Percentiles rank a stretch among this genome's conserved stretches.
Evolutionary conservation across 53 echinoderm and acorn worm species (phyloP).

Genomic region (Henricia sp.): DNA sequence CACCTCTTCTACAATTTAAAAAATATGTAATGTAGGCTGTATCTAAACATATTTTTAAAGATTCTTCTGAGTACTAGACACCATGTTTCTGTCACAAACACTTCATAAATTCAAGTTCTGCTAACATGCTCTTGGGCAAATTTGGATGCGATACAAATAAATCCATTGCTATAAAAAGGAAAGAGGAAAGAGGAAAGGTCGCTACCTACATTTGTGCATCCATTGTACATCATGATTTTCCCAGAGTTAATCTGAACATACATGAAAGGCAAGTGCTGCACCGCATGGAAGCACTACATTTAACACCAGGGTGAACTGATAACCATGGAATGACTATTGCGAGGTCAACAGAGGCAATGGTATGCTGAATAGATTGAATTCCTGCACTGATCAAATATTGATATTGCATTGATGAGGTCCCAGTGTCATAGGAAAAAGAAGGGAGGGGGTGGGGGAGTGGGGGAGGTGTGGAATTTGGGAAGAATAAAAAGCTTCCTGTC

Average conservation of each 20-base stretch:
- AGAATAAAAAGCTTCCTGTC: background rate
- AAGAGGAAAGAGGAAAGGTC: too few relatives aligned
- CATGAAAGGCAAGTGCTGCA: background rate
- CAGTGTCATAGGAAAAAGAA: background rate
- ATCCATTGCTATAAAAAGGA: too few relatives aligned
- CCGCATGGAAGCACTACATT: background rate
- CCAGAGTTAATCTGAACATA: background rate
- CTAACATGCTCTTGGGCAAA: too few relatives aligned
- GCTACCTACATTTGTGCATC: background rate
- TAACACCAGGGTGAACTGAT: background rate
- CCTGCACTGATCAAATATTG: conserved; percentile 43
- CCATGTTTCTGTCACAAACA: too few relatives aligned
- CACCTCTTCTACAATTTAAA: too few relatives aligned
- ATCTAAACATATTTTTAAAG: too few relatives aligned
- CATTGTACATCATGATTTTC: background rate
- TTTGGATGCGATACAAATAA: too few relatives aligned
- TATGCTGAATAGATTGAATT: background rate
- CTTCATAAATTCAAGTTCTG: too few relatives aligned
- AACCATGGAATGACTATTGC: background rate
- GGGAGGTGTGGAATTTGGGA: background rate
- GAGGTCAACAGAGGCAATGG: background rate
- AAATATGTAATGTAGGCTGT: too few relatives aligned
- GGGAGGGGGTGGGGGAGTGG: background rate
- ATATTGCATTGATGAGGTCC: conserved; percentile 12
- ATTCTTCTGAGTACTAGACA: too few relatives aligned